Evolutionary conservation across 2,797 vertebrate genomes (phyloP).

Genomic region (Neostethus bicornis): DNA sequence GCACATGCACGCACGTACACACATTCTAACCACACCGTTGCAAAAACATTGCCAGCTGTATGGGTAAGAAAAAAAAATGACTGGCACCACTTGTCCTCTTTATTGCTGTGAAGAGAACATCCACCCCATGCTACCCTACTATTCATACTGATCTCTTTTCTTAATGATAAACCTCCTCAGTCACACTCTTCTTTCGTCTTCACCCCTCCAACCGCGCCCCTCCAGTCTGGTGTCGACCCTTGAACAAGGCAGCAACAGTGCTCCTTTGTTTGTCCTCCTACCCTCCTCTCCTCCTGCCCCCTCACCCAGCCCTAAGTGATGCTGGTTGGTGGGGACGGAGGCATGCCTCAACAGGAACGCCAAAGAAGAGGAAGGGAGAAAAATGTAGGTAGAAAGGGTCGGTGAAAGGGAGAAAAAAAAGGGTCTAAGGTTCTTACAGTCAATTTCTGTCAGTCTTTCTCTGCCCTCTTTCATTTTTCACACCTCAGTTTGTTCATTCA

Average conservation of each 20-base stretch:
- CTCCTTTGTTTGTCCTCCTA: constrained; percentile 86
- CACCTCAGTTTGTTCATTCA: constrained; percentile 84
- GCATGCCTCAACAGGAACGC: constrained; percentile 87
- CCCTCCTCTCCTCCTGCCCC: constrained; percentile 54
- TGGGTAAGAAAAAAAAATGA: constrained; percentile 46
- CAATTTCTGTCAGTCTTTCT: constrained; percentile 69
- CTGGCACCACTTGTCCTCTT: constrained; percentile 72
- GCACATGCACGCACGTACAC: constrained; percentile 21
- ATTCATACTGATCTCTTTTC: constrained; percentile 84
- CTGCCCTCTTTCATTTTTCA: constrained; percentile 68
- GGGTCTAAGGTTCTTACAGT: constrained; percentile 59
- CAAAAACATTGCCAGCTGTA: constrained; percentile 37
- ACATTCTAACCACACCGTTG: constrained; percentile 34
- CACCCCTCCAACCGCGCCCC: constrained; percentile 51
- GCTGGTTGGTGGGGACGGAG: constrained; percentile 79
- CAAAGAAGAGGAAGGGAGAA: constrained; percentile 62
- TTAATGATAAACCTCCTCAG: constrained; percentile 67
- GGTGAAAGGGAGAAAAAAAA: constrained; percentile 1
- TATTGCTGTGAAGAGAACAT: constrained; percentile 70
- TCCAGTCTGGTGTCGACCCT: constrained; percentile 59
- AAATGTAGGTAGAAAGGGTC: constrained; percentile 35
- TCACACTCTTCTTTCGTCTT: constrained; percentile 48
- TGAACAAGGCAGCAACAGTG: constrained; percentile 86
- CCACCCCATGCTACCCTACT: constrained; percentile 71
- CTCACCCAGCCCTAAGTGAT: constrained; percentile 66